Base-by-base conservation (phyloP, 2,113 vertebrate species). In the Amphiprion ocellaris region DNA sequence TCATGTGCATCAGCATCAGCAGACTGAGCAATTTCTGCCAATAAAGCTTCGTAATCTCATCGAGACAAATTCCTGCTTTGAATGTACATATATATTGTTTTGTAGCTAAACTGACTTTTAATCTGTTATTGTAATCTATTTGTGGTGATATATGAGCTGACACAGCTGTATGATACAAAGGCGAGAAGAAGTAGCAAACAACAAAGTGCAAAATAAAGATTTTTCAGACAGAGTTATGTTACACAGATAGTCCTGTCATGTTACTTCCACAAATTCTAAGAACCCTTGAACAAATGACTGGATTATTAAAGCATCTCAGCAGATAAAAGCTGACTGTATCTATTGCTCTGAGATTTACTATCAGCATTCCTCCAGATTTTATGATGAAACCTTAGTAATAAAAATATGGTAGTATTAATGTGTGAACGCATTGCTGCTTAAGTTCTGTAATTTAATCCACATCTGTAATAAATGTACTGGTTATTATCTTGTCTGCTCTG, bases 271-370 rank as follows among this genome's bases (percentile, higher is more conserved):
- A 39, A 15, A 46, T 81, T 76, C 55, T 69, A 79, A 83, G 78
- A 90, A 82, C 69, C n/a, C 64, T 66, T 23, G 71, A 61, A 87
- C 61, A 66, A 85, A 83, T 85, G 74, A 89, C 17, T 74, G 65
- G 58, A 75, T 69, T 82, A 68, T 66, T 86, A 85, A 76, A 87
- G 73, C 49, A 79, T 81, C 17, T 65, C 62, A 61, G 47, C 30
- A 77, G 78, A 87, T 87, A 62, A 88, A 87, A 89, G 66, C 59
- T 12, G 37, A 82, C 60, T 55, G 23, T 47, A 67, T 79, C 52
- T 15, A 9, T 49, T 61, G 60, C 53, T 76, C 28, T 59, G 47
- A 65, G 70, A 67, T 79, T 81, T 72, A 76, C 12, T 41, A 66
- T 41, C 19, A 63, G 33, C 30, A 28, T 2, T 4, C 11, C 2